These are phyloP conservation scores for Coelopa pilipes DNA, from an alignment of 2,888 invertebrate species.

Conservation along the genomic window DNA sequence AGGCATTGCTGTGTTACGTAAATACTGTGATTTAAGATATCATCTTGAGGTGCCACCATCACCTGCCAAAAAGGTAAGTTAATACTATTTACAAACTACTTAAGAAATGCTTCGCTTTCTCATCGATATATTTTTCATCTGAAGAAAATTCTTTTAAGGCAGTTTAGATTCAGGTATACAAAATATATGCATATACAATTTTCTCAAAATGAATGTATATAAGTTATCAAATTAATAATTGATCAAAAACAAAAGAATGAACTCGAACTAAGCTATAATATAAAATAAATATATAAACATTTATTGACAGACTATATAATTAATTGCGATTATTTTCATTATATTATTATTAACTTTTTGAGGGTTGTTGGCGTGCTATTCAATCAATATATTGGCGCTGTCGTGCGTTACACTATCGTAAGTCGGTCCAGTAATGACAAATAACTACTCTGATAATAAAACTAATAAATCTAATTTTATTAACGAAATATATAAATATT, in stretches of 20 bases:
- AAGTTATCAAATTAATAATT: too few relatives aligned
- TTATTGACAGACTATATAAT: slow-evolving; percentile 21
- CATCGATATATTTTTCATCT: slow-evolving; percentile 20
- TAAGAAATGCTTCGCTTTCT: slow-evolving; percentile 25
- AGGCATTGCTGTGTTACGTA: slow-evolving; percentile 73
- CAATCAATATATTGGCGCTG: slow-evolving; percentile 67
- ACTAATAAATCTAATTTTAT: slow-evolving; percentile 16
- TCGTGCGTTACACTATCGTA: slow-evolving; percentile 66
- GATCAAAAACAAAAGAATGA: too few relatives aligned
- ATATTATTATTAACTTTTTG: slow-evolving; percentile 48
- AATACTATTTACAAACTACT: not conserved
- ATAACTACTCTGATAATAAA: slow-evolving; percentile 15
- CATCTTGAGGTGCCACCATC: slow-evolving; percentile 77
- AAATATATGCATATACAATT: too few relatives aligned
- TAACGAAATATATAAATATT: not conserved
- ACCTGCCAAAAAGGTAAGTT: slow-evolving; percentile 59
- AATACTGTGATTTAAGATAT: slow-evolving; percentile 76
- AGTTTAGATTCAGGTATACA: slow-evolving; percentile 5
- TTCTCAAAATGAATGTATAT: not conserved
- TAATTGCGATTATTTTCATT: slow-evolving; percentile 42
- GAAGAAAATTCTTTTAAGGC: slow-evolving; percentile 11
- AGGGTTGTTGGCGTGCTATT: slow-evolving; percentile 67
- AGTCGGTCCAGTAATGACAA: slow-evolving; percentile 54
- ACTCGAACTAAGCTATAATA: not conserved
- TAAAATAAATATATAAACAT: not conserved